These are phyloP conservation scores for Osmerus mordax DNA, from an alignment of 2,113 vertebrate genomes.

Conservation along the genomic window DNA sequence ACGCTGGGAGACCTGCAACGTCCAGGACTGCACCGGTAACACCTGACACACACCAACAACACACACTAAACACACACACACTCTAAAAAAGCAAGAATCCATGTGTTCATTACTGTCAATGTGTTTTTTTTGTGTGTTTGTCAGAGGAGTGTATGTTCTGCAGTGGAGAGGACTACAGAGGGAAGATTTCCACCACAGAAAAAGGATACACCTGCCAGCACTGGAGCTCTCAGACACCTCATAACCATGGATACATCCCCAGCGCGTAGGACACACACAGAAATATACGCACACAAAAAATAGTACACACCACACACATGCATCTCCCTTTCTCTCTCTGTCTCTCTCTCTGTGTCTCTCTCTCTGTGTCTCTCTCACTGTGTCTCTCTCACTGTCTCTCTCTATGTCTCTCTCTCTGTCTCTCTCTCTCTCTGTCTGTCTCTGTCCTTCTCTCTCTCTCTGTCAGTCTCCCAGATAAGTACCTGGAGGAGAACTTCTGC, in stretches of 20 bases:
- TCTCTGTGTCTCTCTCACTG: too few relatives aligned
- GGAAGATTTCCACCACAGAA: slow-evolving; percentile 77
- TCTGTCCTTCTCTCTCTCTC: slow-evolving; percentile 4
- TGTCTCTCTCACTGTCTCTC: neutral
- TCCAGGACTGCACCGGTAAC: slow-evolving; percentile 68
- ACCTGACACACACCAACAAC: neutral
- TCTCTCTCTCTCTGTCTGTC: neutral
- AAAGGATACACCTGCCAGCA: slow-evolving; percentile 68
- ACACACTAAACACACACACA: neutral
- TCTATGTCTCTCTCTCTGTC: neutral
- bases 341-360: neutral
- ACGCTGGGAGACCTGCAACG: slow-evolving; percentile 72
- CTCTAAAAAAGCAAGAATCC: neutral
- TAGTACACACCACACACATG: neutral
- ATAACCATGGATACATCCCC: slow-evolving; percentile 82
- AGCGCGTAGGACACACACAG: slow-evolving; percentile 69
- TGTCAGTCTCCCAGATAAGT: slow-evolving; percentile 83
- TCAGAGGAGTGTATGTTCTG: slow-evolving; percentile 85
- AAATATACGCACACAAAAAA: neutral
- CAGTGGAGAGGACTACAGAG: slow-evolving; percentile 87
- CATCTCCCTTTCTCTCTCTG: neutral
- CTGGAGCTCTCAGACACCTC: slow-evolving; percentile 85
- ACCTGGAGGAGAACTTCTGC: slow-evolving; percentile 87
- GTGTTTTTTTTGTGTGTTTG: neutral
- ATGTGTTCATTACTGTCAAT: too few relatives aligned